Evolutionary conservation across 2,888 invertebrate genomes (phyloP), one percentile per base, ranked within the genome.

Genomic region (Mesorhabditis belari): DNA sequence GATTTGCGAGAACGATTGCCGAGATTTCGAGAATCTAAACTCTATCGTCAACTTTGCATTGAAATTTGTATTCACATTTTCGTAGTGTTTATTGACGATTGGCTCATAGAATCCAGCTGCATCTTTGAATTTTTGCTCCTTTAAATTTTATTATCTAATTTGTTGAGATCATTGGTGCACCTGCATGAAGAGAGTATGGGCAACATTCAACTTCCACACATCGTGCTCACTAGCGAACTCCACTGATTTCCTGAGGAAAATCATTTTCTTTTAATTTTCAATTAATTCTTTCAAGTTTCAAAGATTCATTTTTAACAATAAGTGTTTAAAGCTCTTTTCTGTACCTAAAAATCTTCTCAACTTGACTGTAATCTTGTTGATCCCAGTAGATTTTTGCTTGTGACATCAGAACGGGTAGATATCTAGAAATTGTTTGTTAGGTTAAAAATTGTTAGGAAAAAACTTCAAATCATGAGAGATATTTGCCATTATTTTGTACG

Each of bases 101-200:
- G 95, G 94, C 79, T 96, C 96, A 82, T 98, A 98, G 83, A 98
- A 98, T 52, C 91, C 92, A 0, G 93, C 90, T 0, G 96, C 92
- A 84, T 98, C 95, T 81, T 93, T 93, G 82, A 93, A 98, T 82
- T 96, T 96, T 80, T 90, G 92, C 81, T 94, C 94, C 83, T 63
- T 28, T n/a, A n/a, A n/a, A n/a, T n/a, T n/a, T n/a, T n/a, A n/a
- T n/a, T n/a, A n/a, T n/a, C 44, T 2, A n/a, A 1, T 17, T 2
- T 35, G 12, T 35, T n/a, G 12, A 35, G n/a, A 35, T 35, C n/a
- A 35, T n/a, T 1, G 12, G 12, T 27, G 28, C 29, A 70, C 76
- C 58, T 96, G 95, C 96, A 99, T 98, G 81, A 96, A 98, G 3
- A 98, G 85, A 0, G 96, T 95, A 81, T 99, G 98, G 0, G 96